Conservation (phyloP, 1,140 invertebrate species). For the Drosophila dunni region DNA sequence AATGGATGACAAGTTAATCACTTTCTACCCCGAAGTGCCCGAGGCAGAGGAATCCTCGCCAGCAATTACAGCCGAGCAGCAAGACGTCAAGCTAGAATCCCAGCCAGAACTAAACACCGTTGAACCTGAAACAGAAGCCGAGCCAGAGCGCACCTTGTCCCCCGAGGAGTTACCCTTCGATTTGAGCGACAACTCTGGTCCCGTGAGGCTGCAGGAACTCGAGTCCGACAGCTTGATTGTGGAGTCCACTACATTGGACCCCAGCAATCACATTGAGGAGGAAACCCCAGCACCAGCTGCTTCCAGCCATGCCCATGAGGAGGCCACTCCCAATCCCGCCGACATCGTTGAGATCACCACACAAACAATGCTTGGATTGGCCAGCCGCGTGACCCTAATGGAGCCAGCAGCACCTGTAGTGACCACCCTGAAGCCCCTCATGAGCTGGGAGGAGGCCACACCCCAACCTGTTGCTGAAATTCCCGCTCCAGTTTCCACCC, state of each 20-base stretch:
- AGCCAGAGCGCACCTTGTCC: constrained; percentile 49
- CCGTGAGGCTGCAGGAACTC: constrained; percentile 57
- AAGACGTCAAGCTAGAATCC: constrained; percentile 1
- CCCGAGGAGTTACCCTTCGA: constrained; percentile 79
- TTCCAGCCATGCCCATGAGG: constrained; percentile 46
- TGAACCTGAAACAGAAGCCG: constrained; percentile 8
- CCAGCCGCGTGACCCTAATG: constrained; percentile 85
- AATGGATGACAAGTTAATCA: constrained; percentile 48
- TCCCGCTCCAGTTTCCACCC: constrained; percentile 11
- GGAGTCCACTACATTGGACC: constrained; percentile 67
- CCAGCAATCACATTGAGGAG: constrained; percentile 63
- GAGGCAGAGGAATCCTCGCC: constrained; percentile 13
- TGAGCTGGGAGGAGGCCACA: constrained; percentile 66
- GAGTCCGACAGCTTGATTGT: constrained; percentile 74
- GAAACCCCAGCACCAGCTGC: constrained; percentile 3
- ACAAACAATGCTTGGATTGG: constrained; percentile 78
- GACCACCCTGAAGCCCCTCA: constrained; percentile 74
- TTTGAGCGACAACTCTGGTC: constrained; percentile 45
- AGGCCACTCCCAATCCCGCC: constrained; percentile 71
- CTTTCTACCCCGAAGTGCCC: constrained; percentile 54
- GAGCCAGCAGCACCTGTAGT: constrained; percentile 83
- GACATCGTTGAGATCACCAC: constrained; percentile 84
- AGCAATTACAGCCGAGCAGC: constrained; percentile 2
- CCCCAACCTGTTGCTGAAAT: constrained; percentile 49
- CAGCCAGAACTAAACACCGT: constrained; percentile 19